phyloP scores from a whole-genome alignment of 2,113 vertebrate genomes.

The Caranx melampygus region DNA sequence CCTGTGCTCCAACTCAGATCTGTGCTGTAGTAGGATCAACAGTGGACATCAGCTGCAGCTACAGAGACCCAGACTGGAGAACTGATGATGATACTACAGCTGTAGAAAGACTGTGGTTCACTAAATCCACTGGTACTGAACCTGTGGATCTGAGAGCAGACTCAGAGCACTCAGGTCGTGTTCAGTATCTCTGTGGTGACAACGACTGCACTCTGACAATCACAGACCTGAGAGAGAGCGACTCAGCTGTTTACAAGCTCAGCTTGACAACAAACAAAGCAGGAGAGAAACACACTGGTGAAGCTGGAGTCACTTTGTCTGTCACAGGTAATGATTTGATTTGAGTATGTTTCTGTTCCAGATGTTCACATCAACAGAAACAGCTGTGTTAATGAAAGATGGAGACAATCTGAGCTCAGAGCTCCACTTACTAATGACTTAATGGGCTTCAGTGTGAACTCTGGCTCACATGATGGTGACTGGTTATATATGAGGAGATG shows the following conservation, averaged over 20 bases:
- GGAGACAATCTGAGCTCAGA: too few species aligned
- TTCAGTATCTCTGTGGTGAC: fast-evolving
- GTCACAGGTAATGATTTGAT: constrained; percentile 35
- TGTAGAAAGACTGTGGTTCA: not conserved
- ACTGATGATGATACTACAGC: not conserved
- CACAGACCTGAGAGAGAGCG: constrained; percentile 29
- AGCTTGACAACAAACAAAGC: not conserved
- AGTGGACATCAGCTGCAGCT: not conserved
- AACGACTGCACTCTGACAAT: constrained; percentile 18
- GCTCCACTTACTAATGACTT: too few species aligned
- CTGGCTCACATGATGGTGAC: too few species aligned
- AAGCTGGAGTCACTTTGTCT: constrained; percentile 8
- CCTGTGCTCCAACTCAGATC: not conserved
- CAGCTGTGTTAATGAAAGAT: too few species aligned
- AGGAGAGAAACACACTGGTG: not conserved
- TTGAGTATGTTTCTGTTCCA: too few species aligned
- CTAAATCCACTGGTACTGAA: too few species aligned
- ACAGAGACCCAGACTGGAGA: not conserved
- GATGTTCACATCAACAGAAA: too few species aligned
- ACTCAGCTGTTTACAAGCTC: constrained; percentile 45
- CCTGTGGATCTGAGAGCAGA: constrained; percentile 7
- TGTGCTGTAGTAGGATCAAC: constrained; percentile 22
- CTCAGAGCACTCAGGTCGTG: not conserved
- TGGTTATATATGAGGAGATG: too few species aligned
- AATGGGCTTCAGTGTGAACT: too few species aligned